A percentile compares a stretch with the other conserved stretches of the same genome.
Evolutionary conservation across 2,888 invertebrate genomes (phyloP).

Genomic region (Acronicta leporina): DNA sequence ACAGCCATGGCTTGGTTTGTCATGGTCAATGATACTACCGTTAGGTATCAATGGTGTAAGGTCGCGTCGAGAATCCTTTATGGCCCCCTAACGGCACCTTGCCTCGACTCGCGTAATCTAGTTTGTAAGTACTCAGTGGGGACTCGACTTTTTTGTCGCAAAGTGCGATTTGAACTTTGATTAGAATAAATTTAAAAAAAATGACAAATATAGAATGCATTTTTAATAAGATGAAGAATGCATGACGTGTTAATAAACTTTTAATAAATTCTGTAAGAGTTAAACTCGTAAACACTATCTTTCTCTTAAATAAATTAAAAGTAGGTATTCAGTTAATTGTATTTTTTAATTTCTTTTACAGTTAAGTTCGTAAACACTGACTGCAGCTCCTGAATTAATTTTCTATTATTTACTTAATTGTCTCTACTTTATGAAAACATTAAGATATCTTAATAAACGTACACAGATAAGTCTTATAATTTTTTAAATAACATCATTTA

Average conservation of each 20-base stretch:
- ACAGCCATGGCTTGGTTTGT: constrained; percentile 29
- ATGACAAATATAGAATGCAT: no score
- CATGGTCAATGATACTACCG: constrained; percentile 56
- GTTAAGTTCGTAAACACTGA: not conserved
- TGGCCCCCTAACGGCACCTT: constrained; percentile 60
- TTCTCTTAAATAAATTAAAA: not conserved
- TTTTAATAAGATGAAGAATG: no score
- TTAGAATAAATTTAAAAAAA: not conserved
- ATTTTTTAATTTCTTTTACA: not conserved
- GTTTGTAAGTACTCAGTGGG: constrained; percentile 34
- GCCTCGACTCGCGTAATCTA: constrained; percentile 55
- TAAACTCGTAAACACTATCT: not conserved
- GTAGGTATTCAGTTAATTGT: not conserved
- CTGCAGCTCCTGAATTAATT: no score
- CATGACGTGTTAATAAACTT: no score
- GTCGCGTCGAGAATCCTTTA: constrained; percentile 63
- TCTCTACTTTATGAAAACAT: no score
- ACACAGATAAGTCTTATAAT: no score
- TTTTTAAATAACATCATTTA: no score
- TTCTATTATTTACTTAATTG: no score
- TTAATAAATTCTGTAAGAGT: not conserved
- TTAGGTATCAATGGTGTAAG: constrained; percentile 60
- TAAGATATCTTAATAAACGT: no score
- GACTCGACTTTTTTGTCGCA: constrained; percentile 32
- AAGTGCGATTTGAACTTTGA: constrained; percentile 7